Conservation (phyloP, 1,140 invertebrate species). For the Drosophila orosa region DNA sequence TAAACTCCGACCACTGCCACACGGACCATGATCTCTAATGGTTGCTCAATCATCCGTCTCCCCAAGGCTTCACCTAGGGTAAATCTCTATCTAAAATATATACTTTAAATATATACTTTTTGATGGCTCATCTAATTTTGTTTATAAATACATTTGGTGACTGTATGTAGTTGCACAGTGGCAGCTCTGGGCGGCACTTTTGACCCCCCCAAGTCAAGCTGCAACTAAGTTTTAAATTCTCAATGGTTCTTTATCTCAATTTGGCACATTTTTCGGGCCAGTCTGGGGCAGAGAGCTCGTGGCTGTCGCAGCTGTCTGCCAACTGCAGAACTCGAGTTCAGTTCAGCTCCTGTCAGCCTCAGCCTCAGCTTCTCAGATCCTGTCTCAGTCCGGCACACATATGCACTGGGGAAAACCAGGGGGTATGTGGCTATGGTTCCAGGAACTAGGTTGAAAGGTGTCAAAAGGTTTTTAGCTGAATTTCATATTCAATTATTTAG, state of each 20-base stretch:
- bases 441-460: not conserved
- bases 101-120: not conserved
- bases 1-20: constrained; percentile 16
- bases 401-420: constrained; percentile 4
- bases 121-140: not conserved
- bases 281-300: constrained; percentile 21
- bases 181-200: not conserved
- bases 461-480: not conserved
- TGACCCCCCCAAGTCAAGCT: constrained; percentile 5
- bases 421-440: not conserved
- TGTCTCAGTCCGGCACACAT: constrained; percentile 15
- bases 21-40: constrained; percentile 52
- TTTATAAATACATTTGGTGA: not conserved
- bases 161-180: not conserved
- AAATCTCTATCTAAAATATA: not conserved
- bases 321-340: constrained; percentile 40
- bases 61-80: constrained; percentile 5
- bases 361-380: constrained; percentile 21
- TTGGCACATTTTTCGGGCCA: constrained; percentile 34
- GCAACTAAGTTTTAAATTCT: constrained; percentile 27
- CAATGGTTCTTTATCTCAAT: constrained; percentile 50
- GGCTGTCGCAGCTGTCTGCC: constrained; percentile 35
- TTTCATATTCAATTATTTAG: constrained; percentile 5
- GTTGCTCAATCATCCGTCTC: constrained; percentile 35
- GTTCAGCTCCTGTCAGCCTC: constrained; percentile 44